Evolutionary conservation across 2,113 vertebrate species (phyloP), one percentile per base, ranked within the genome.

Genomic region (Phaethon lepturus): DNA sequence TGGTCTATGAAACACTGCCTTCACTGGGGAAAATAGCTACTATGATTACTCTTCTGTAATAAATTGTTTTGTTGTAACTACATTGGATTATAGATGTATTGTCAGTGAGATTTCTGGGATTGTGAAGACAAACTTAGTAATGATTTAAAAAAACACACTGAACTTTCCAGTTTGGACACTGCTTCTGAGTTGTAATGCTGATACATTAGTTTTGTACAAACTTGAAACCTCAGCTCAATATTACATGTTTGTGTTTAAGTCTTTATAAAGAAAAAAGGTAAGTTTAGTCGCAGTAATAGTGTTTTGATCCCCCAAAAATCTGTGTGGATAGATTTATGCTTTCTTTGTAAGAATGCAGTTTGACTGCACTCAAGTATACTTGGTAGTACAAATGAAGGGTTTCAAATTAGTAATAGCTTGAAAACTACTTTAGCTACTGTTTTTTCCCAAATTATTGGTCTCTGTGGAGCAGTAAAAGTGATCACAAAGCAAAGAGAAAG

Each of bases 401-500:
- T 96, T 93, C 35, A 53, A 52, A 77, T 87, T 58, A 90, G 75
- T 58, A 74, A 38, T 69, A 72, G 38, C 29, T 60, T 96, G 68
- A 87, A 94, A 95, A 63, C n/a, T 63, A 28, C 22, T 86, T 84
- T 86, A 91, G 68, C n/a, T 79, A 28, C 49, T 88, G 60, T 24
- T 84, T 95, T 77, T 53, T 17, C 17, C 58, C 64, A 73, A 76
- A 73, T 88, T 74, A 62, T 40, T 78, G 25, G 33, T 88, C 82
- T 90, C 91, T 67, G 8, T 85, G 62, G 73, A 76, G 47, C 73
- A 63, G 44, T 95, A 53, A 67, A 92, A 92, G 45, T 71, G 35
- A 92, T 93, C 63, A 78, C 52, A 80, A 62, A 88, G 33, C n/a
- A 85, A 82, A 19, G 24, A 90, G 52, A 97, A 94, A 79, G 19